phyloP scores from a whole-genome alignment of 1,140 invertebrate species.

The Anadara kagoshimensis region DNA sequence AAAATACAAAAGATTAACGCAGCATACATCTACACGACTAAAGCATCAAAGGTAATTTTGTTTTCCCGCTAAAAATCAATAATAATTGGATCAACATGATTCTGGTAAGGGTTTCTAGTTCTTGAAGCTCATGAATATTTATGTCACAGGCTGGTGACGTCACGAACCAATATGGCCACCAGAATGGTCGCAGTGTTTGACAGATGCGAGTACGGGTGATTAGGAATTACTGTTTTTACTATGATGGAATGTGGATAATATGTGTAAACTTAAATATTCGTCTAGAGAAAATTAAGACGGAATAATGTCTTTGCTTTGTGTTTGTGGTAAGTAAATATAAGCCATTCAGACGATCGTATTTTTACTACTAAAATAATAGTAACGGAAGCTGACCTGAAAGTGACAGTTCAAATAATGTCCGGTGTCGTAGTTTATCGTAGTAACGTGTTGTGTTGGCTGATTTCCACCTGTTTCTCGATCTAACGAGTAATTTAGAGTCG shows the following conservation, averaged over 20 bases:
- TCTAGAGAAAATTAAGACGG: slow-evolving; percentile 13
- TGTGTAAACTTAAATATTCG: not conserved
- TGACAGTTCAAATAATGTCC: too few species aligned
- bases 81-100: not conserved
- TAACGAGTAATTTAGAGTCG: too few species aligned
- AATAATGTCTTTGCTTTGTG: slow-evolving; percentile 21
- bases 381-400: too few species aligned
- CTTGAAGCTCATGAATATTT: slow-evolving; percentile 31
- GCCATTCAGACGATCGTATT: too few species aligned
- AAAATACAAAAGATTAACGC: too few species aligned
- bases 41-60: too few species aligned
- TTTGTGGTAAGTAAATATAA: slow-evolving; percentile 8
- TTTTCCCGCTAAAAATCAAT: slow-evolving; percentile 11
- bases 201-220: slow-evolving; percentile 24
- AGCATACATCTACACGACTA: too few species aligned
- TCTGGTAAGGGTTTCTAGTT: too few species aligned
- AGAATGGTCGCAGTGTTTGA: slow-evolving; percentile 8
- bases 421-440: too few species aligned
- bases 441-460: too few species aligned
- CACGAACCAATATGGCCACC: slow-evolving; percentile 25
- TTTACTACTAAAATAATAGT: too few species aligned
- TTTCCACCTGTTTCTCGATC: too few species aligned
- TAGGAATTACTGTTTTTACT: not conserved
- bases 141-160: slow-evolving; percentile 23
- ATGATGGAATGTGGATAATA: slow-evolving; percentile 3